Evolutionary conservation across 2,888 invertebrate species (phyloP), one percentile per base, ranked within the genome.

Genomic region (Cephonodes hylas): DNA sequence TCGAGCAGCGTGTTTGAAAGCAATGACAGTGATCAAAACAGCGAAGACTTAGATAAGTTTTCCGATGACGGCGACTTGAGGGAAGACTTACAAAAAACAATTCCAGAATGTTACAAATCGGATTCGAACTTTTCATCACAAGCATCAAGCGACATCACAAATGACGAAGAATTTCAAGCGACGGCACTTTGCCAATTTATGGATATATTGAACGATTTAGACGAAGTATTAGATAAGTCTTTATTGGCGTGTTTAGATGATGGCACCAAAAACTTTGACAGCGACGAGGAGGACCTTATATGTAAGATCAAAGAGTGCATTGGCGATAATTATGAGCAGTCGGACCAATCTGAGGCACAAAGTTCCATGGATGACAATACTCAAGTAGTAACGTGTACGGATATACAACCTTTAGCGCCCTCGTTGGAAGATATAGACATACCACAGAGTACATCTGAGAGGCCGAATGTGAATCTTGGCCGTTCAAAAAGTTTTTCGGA

Each of bases 201-300:
- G 87, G 89, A 93, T 76, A 93, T 94, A 65, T 83, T 94, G 68
- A 93, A 93, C 72, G 93, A 93, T 76, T 81, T 94, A 66, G 94
- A 94, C 79, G 93, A 93, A 77, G 92, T 94, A 64, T 79, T 94
- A 69, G 93, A 94, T 71, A 93, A 92, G 68, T 93, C 93, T 60
- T 74, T 93, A 64, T 76, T 91, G 59, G 89, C 88, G 61, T 88
- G 89, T 67, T 85, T 91, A 57, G 91, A 91, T 67, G 88, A 90
- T 70, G 80, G 80, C 66, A 74, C 84, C 34, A 85, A 85, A 68
- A 77, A 71, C 42, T 81, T 85, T 64, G 88, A 89, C 64, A 90
- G 90, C 67, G 91, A 91, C 63, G 91, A 91, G 68, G 89, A 89
- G 23, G 93, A 93, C 82, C 86, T 91, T 69, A 88, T 90, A 66